Conservation (phyloP, 1,140 invertebrate genomes). For the Drosophila takahashii region DNA sequence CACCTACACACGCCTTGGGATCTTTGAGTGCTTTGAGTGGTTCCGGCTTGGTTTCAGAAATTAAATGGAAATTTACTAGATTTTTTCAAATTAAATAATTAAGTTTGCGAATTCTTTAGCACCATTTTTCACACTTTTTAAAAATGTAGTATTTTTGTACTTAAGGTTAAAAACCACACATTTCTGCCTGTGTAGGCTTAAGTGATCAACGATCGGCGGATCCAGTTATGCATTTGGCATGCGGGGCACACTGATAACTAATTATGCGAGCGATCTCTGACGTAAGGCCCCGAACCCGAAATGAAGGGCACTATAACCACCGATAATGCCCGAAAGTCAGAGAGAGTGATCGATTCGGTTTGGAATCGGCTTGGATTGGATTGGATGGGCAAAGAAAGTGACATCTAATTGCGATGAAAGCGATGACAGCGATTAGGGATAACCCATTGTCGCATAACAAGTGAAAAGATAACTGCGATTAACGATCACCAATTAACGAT, state of each 20-base stretch:
- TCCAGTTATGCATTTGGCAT: conserved; percentile 53
- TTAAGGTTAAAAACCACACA: neutral
- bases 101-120: too few relatives aligned
- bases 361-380: neutral
- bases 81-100: too few relatives aligned
- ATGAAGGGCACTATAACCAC: conserved; percentile 36
- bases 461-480: conserved; percentile 42
- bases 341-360: conserved; percentile 17
- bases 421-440: conserved; percentile 32
- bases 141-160: too few relatives aligned
- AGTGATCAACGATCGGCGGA: conserved; percentile 36
- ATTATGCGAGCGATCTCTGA: conserved; percentile 36
- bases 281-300: conserved; percentile 27
- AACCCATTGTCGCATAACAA: conserved; percentile 35
- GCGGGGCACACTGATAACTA: conserved; percentile 40
- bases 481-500: neutral
- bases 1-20: conserved; percentile 65
- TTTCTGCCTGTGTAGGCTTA: conserved; percentile 20
- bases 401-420: conserved; percentile 44
- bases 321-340: conserved; percentile 3
- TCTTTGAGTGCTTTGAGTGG: conserved; percentile 17
- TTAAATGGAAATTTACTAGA: too few relatives aligned
- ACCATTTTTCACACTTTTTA: too few relatives aligned
- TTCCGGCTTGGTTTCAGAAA: conserved; percentile 49
- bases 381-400: neutral